A percentile compares a stretch with the other conserved stretches of the same genome.
phyloP scores from a whole-genome alignment of 2,888 invertebrate genomes.

The Drosophila tanythrix region DNA sequence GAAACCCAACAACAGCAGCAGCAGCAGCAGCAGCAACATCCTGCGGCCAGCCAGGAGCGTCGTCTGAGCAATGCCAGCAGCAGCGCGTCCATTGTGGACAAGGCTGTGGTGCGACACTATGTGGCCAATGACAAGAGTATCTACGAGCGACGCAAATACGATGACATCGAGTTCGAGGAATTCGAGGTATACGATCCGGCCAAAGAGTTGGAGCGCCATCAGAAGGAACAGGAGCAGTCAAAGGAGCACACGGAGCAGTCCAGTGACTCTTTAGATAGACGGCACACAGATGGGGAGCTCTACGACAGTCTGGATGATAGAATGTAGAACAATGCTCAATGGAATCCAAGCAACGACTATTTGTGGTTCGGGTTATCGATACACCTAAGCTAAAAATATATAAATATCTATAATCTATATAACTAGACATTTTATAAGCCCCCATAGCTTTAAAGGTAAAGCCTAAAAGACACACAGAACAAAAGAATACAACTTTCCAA shows the following conservation, averaged over 20 bases:
- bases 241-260: conserved; percentile 8
- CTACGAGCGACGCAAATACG: conserved; percentile 88
- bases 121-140: conserved; percentile 88
- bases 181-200: conserved; percentile 89
- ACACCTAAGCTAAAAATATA: conserved; percentile 31
- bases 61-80: conserved; percentile 78
- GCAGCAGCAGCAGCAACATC: conserved; percentile 23
- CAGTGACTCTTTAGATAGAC: conserved; percentile 25
- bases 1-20: conserved; percentile 28
- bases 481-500: conserved; percentile 51
- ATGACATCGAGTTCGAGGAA: conserved; percentile 94
- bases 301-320: conserved; percentile 83
- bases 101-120: conserved; percentile 87
- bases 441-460: conserved; percentile 60
- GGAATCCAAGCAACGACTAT: conserved; percentile 49
- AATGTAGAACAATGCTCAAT: conserved; percentile 58
- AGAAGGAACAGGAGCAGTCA: conserved; percentile 33
- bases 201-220: conserved; percentile 72
- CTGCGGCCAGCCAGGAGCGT: conserved; percentile 32
- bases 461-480: conserved; percentile 48
- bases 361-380: conserved; percentile 46
- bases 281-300: conserved; percentile 54
- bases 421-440: conserved; percentile 26
- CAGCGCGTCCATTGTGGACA: conserved; percentile 76
- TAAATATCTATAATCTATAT: conserved; percentile 14